phyloP scores from a whole-genome alignment of 2,113 vertebrate genomes.

The Dipodomys spectabilis region DNA sequence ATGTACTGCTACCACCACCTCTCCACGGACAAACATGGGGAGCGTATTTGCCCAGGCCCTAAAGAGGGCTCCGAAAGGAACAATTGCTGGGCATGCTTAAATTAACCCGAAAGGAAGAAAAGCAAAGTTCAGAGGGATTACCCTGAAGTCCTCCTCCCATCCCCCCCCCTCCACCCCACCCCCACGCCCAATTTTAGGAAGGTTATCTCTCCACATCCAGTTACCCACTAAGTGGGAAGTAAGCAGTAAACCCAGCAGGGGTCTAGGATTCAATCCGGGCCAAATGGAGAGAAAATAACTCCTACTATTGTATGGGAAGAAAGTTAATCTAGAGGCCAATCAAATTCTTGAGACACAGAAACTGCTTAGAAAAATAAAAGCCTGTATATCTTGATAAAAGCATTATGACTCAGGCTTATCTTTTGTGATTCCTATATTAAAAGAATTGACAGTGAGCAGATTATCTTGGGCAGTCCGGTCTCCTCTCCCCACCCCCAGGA shows the following conservation, averaged over 20 bases:
- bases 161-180: slow-evolving; percentile 76
- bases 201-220: slow-evolving; percentile 91
- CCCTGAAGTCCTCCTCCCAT: slow-evolving; percentile 49
- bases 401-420: slow-evolving; percentile 57
- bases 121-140: slow-evolving; percentile 81
- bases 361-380: slow-evolving; percentile 66
- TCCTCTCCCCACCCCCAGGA: slow-evolving; percentile 3
- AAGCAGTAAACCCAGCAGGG: slow-evolving; percentile 90
- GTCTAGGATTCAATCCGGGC: slow-evolving; percentile 88
- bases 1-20: background rate
- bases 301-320: slow-evolving; percentile 83
- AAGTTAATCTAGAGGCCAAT: slow-evolving; percentile 68
- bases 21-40: slow-evolving; percentile 35
- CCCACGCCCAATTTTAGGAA: slow-evolving; percentile 89
- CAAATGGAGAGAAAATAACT: slow-evolving; percentile 87
- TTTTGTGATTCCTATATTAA: slow-evolving; percentile 53
- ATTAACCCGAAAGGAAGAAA: slow-evolving; percentile 76
- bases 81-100: slow-evolving; percentile 67
- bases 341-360: slow-evolving; percentile 51
- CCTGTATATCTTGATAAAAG: slow-evolving; percentile 59
- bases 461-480: slow-evolving; percentile 40
- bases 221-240: slow-evolving; percentile 92
- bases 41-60: slow-evolving; percentile 19
- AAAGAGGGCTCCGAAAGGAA: slow-evolving; percentile 37
- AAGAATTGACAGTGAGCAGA: slow-evolving; percentile 58